phyloP scores from a whole-genome alignment of 2,888 invertebrate species.

The Dyspetes luteomarginatus region DNA sequence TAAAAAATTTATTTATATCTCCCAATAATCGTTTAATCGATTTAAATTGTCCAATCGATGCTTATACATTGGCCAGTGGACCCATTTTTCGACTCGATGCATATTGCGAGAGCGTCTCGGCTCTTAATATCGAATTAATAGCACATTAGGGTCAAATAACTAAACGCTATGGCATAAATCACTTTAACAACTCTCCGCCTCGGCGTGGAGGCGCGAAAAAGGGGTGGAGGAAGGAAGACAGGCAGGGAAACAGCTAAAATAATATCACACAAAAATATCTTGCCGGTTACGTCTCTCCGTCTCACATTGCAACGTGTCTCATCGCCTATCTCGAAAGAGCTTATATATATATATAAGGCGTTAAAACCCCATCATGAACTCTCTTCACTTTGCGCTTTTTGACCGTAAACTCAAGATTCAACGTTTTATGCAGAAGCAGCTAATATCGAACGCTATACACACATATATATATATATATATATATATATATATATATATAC shows the following conservation, averaged over 20 bases:
- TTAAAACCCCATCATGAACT: neutral
- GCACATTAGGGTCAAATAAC: conserved; percentile 43
- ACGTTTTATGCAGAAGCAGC: neutral
- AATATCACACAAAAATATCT: conserved; percentile 59
- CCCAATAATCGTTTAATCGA: neutral
- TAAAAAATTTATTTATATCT: neutral
- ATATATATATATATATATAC: too few relatives aligned
- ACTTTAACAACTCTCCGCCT: conserved; percentile 43
- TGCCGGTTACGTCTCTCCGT: conserved; percentile 45
- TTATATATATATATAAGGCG: conserved; percentile 3
- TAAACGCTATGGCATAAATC: conserved; percentile 51
- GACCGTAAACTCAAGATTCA: conserved; percentile 15
- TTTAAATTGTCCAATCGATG: neutral
- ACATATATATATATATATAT: too few relatives aligned
- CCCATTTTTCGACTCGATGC: conserved; percentile 26
- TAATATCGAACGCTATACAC: neutral
- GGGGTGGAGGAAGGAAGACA: neutral
- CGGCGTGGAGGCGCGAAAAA: conserved; percentile 10
- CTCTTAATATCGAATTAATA: conserved; percentile 40
- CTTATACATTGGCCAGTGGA: neutral
- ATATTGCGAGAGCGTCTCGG: neutral
- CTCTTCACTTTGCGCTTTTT: neutral
- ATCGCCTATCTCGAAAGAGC: neutral
- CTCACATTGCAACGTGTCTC: neutral
- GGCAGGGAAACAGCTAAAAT: conserved; percentile 57